These are phyloP conservation scores for Streptopelia turtur DNA, from an alignment of 2,797 vertebrate species.

Conservation along the genomic window DNA sequence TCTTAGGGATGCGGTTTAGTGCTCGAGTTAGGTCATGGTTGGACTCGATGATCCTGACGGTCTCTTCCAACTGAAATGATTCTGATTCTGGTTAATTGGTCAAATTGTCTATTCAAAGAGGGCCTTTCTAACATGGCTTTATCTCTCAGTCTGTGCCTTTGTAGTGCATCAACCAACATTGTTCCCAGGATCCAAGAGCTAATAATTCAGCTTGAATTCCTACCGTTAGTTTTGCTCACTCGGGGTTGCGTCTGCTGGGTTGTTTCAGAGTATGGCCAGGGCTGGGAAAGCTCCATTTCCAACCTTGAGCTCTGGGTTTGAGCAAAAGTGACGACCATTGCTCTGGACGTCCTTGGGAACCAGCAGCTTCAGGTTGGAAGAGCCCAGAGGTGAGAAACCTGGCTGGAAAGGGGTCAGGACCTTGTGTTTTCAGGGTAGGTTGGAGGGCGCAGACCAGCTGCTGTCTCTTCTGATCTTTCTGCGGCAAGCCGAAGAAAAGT, in stretches of 20 bases:
- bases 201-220: background rate
- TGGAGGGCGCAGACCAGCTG: background rate
- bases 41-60: too few relatives aligned
- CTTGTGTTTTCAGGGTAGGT: background rate
- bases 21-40: too few relatives aligned
- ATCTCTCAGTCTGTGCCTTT: background rate
- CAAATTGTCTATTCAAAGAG: background rate
- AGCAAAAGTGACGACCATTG: background rate
- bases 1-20: too few relatives aligned
- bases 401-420: background rate
- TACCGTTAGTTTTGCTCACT: background rate
- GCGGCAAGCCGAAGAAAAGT: background rate
- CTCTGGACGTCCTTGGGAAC: background rate
- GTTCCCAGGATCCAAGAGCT: background rate
- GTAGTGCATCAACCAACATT: background rate
- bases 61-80: too few relatives aligned
- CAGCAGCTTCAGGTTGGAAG: background rate
- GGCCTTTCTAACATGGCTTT: background rate
- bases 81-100: background rate
- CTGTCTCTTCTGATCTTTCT: constrained; percentile 48
- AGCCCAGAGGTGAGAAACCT: background rate
- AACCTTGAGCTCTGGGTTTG: background rate
- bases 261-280: background rate
- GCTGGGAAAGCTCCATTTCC: background rate
- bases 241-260: background rate